phyloP scores from a whole-genome alignment of 2,797 vertebrate species.

The Miichthys miiuy region DNA sequence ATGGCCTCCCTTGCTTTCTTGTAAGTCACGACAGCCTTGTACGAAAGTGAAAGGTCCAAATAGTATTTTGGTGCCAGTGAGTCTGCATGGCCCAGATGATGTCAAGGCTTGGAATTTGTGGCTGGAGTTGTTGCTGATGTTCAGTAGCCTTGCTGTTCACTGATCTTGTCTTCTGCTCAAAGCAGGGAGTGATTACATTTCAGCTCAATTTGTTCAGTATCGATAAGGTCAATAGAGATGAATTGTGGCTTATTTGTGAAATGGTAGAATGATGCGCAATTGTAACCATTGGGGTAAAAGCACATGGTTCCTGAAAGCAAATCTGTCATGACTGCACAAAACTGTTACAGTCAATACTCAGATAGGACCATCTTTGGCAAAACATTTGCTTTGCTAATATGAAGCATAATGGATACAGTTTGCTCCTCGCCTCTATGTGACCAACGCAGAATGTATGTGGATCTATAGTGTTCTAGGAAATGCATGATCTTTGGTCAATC shows the following conservation, averaged over 20 bases:
- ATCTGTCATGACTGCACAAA: constrained; percentile 39
- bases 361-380: constrained; percentile 34
- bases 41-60: constrained; percentile 71
- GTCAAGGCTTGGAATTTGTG: constrained; percentile 70
- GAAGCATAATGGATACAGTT: constrained; percentile 22
- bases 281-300: constrained; percentile 35
- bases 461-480: constrained; percentile 76
- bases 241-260: constrained; percentile 62
- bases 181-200: constrained; percentile 69
- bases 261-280: constrained; percentile 38
- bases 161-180: constrained; percentile 59
- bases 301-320: constrained; percentile 40
- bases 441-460: constrained; percentile 49
- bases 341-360: constrained; percentile 34
- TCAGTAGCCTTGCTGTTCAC: constrained; percentile 49
- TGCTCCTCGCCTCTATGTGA: constrained; percentile 15
- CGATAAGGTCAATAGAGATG: constrained; percentile 71
- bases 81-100: constrained; percentile 73
- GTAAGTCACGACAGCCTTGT: constrained; percentile 78
- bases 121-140: constrained; percentile 64
- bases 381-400: constrained; percentile 48
- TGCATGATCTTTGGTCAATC: constrained; percentile 66
- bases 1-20: constrained; percentile 75
- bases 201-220: constrained; percentile 67
- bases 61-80: constrained; percentile 76